A percentile compares a stretch with the other conserved stretches of the same genome.
phyloP scores from a whole-genome alignment of 2,797 vertebrate species.

The Hemitrygon akajei region DNA sequence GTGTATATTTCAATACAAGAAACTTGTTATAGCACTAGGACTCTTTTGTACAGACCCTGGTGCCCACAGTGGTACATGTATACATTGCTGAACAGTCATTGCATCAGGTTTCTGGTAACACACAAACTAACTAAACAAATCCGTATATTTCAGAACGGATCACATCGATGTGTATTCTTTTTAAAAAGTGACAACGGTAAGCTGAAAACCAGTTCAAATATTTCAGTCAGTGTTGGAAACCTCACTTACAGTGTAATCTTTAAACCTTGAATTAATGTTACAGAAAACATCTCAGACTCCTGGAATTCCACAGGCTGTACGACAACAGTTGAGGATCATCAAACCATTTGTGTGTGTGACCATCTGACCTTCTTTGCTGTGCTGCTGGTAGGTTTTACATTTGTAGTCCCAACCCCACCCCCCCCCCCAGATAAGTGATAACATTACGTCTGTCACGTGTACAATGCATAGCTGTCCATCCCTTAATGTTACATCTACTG shows the following conservation, averaged over 20 bases:
- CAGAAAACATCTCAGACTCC: neutral
- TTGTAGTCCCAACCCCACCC: too few species aligned
- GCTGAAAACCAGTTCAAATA: neutral
- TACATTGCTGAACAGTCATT: neutral
- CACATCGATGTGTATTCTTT: neutral
- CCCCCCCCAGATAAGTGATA: neutral
- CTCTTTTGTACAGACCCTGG: neutral
- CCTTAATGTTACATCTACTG: neutral
- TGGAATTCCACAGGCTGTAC: slow-evolving; percentile 7
- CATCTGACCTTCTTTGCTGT: slow-evolving; percentile 26
- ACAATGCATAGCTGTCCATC: neutral
- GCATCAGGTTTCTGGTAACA: neutral
- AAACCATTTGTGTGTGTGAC: neutral
- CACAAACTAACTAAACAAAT: slow-evolving; percentile 17
- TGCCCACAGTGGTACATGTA: neutral
- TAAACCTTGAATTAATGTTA: neutral
- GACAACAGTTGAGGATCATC: neutral
- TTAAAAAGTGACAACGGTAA: neutral
- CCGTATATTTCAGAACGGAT: neutral
- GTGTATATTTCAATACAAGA: too few species aligned
- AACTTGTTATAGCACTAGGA: neutral
- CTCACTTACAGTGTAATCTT: neutral
- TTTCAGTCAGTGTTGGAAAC: neutral
- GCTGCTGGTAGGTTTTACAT: slow-evolving; percentile 12
- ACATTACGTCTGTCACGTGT: neutral